phyloP scores from a whole-genome alignment of 53 echinoderm and acorn worm genomes.

The Zoroaster sp. region DNA sequence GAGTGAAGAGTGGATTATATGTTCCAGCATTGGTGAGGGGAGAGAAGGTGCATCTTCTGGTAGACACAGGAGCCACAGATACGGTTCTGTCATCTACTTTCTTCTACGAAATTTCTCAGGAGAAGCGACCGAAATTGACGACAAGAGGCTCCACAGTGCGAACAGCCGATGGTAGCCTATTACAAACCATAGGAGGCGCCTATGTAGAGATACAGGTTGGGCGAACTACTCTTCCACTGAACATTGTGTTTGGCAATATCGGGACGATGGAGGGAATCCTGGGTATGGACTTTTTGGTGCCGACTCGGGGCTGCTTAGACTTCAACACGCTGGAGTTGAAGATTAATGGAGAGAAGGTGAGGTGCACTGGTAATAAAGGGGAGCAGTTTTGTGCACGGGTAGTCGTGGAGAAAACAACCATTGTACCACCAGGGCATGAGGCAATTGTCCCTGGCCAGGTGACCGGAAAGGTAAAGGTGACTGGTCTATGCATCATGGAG shows the following conservation, averaged over 20 bases:
- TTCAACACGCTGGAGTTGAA: neutral
- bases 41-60: no score
- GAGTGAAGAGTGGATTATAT: no score
- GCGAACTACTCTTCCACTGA: neutral
- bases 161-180: neutral
- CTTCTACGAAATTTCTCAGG: no score
- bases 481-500: no score
- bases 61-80: no score
- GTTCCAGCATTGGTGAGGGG: no score
- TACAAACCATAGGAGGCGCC: neutral
- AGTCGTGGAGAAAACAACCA: neutral
- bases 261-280: neutral
- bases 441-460: no score
- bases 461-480: no score
- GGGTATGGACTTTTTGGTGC: slow-evolving; percentile 29
- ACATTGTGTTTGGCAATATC: neutral
- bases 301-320: neutral
- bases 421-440: slow-evolving; percentile 17
- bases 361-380: no score
- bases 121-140: neutral
- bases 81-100: no score
- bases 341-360: slow-evolving; percentile 10
- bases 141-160: neutral
- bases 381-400: slow-evolving; percentile 9
- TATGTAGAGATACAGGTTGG: neutral